These are phyloP conservation scores for Trachelus iudaicus DNA, from an alignment of 2,888 invertebrate species.

Conservation along the genomic window DNA sequence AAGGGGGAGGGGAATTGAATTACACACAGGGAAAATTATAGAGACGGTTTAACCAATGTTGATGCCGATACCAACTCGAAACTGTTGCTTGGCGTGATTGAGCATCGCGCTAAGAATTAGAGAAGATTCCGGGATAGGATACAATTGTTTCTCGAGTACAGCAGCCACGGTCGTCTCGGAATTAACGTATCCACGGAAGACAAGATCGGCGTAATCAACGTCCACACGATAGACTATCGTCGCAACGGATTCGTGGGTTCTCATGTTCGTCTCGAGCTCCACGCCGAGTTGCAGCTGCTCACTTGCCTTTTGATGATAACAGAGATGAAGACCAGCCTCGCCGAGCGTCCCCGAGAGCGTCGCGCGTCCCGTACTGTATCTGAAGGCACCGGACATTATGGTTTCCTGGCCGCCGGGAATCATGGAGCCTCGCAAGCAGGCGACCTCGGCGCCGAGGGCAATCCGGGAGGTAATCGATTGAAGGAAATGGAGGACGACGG, in stretches of 20 bases:
- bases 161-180: constrained; percentile 71
- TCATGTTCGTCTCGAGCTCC: constrained; percentile 73
- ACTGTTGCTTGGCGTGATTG: constrained; percentile 72
- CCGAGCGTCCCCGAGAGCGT: constrained; percentile 77
- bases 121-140: constrained; percentile 73
- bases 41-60: constrained; percentile 59
- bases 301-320: constrained; percentile 73
- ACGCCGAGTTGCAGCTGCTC: constrained; percentile 74
- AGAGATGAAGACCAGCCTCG: constrained; percentile 67
- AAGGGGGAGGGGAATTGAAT: too few relatives aligned
- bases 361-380: constrained; percentile 70
- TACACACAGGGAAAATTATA: too few relatives aligned
- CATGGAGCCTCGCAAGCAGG: constrained; percentile 43
- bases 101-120: constrained; percentile 73
- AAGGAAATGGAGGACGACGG: constrained; percentile 54
- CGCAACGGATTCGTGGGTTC: constrained; percentile 71
- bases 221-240: constrained; percentile 74
- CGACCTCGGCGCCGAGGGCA: constrained; percentile 55
- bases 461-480: constrained; percentile 60
- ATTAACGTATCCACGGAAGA: constrained; percentile 73
- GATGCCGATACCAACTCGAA: constrained; percentile 74
- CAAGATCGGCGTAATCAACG: constrained; percentile 72
- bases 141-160: constrained; percentile 74
- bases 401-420: constrained; percentile 45
- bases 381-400: constrained; percentile 52